phyloP scores from a whole-genome alignment of 2,113 vertebrate species.

The Pseudorasbora parva region DNA sequence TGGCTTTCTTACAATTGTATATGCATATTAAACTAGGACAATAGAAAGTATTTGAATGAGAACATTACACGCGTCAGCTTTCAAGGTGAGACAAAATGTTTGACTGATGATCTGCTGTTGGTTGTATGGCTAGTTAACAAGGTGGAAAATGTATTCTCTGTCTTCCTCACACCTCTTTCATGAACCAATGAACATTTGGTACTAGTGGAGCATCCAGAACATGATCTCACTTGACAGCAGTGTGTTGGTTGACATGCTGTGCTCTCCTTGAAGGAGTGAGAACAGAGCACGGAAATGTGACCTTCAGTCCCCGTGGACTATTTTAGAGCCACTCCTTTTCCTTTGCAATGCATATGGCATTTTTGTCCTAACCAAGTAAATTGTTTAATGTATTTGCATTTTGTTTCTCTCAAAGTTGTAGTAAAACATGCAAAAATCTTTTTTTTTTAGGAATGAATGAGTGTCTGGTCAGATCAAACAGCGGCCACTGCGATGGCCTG shows the following conservation, averaged over 20 bases:
- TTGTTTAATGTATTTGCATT: background rate
- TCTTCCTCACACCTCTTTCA: constrained; percentile 21
- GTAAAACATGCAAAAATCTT: background rate
- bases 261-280: constrained; percentile 62
- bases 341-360: constrained; percentile 48
- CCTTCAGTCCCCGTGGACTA: constrained; percentile 67
- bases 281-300: constrained; percentile 76
- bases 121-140: background rate
- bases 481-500: background rate
- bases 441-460: constrained; percentile 2
- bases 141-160: background rate
- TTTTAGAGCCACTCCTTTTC: constrained; percentile 66
- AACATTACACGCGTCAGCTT: background rate
- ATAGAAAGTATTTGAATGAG: background rate
- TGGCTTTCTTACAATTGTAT: background rate
- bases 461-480: background rate
- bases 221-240: constrained; percentile 45
- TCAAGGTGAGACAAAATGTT: background rate
- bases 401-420: background rate
- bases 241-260: constrained; percentile 37
- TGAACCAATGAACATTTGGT: constrained; percentile 12
- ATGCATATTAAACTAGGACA: background rate
- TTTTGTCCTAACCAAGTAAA: background rate
- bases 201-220: constrained; percentile 39
- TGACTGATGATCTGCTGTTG: background rate